Base-by-base conservation (phyloP, 2,797 vertebrate species). In the Coilia nasus region DNA sequence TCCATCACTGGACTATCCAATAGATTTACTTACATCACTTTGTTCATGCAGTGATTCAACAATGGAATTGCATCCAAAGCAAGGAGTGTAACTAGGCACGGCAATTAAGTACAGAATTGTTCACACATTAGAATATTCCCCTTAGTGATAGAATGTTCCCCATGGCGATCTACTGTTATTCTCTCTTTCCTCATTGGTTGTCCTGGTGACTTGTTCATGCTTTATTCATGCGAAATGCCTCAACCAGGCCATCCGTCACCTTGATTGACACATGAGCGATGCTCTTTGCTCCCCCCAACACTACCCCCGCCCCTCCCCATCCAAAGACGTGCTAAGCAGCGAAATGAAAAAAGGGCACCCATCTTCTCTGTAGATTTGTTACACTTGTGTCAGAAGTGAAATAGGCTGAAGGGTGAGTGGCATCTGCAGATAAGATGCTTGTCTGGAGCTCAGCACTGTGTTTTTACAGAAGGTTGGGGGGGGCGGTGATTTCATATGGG, bases 401-500 rank as follows among this genome's bases (percentile, higher is more conserved):
- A 83, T 62, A 60, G 83, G 81, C 11, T 19, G 57, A n/a, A 35
- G 57, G 31, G 50, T 67, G 75, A 60, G 23, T 83, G 82, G 62
- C 85, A 83, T 15, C 62, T n/a, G 60, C 31, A 59, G 82, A 86
- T 83, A 80, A 82, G 81, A 44, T 78, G 35, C 71, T 78, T 78
- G 60, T 67, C 23, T 21, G 57, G 44, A 25, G 59, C 3, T 21
- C 57, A 44, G 35, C 60, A 64, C 59, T 12, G 12, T 44, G 57
- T 64, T 21, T 56, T 41, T 31, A 12, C 11, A 15, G 28, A 19
- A 31, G 14, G 2, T 31, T 19, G 82, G 59, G 10, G 57, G 11
- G 23, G 35, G 60, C 19, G 21, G n/a, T n/a, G 15, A 15, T 15
- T 75, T 75, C 67, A 35, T 78, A 21, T 41, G 71, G 31, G 15